Conservation (phyloP, 1,140 invertebrate genomes). For the Bemisia tabaci region DNA sequence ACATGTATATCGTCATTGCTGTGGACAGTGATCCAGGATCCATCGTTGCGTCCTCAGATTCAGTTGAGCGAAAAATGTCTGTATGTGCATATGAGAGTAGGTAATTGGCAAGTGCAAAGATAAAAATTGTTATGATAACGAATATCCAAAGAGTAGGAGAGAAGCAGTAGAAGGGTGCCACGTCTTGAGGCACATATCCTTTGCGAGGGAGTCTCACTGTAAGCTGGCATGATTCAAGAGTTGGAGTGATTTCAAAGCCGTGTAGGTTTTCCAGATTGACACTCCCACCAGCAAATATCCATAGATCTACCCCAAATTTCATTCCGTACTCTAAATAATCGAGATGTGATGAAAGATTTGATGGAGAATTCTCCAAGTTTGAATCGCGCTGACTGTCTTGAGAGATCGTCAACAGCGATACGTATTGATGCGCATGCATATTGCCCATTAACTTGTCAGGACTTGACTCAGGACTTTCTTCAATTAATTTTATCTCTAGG, state of each 20-base stretch:
- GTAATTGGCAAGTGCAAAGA: not conserved
- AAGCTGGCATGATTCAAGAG: no score
- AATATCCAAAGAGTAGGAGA: not conserved
- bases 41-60: not conserved
- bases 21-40: not conserved
- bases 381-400: no score
- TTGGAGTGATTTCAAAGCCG: no score
- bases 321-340: not conserved
- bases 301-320: not conserved
- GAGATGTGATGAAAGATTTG: no score
- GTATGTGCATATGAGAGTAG: not conserved
- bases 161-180: not conserved
- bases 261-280: no score
- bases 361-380: no score
- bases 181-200: not conserved
- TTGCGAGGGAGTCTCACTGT: not conserved
- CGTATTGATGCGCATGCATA: no score
- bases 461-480: no score
- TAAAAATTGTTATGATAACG: not conserved
- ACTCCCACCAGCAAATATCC: not conserved
- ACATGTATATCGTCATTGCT: not conserved
- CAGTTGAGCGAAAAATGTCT: not conserved
- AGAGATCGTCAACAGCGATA: no score
- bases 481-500: no score
- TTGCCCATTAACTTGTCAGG: no score